These are phyloP conservation scores for Actinernus sp. DNA, from an alignment of 92 coral and sea anemone species.

Conservation along the genomic window DNA sequence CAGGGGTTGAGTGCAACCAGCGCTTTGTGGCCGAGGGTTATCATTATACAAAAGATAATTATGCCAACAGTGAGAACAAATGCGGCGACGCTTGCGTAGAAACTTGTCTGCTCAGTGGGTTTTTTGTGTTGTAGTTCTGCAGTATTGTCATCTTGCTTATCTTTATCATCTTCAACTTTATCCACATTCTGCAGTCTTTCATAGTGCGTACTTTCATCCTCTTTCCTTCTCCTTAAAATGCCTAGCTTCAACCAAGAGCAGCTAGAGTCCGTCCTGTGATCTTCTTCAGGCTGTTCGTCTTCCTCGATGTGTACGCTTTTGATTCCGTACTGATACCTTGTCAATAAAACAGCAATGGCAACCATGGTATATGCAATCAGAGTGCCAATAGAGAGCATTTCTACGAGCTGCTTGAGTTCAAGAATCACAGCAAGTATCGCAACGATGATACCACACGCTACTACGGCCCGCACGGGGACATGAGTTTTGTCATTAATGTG, in stretches of 20 bases:
- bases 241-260: too few relatives aligned
- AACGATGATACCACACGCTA: slow-evolving; percentile 49
- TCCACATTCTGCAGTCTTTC: too few relatives aligned
- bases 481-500: slow-evolving; percentile 53
- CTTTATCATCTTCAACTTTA: too few relatives aligned
- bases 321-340: slow-evolving; percentile 69
- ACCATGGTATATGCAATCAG: slow-evolving; percentile 79
- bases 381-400: slow-evolving; percentile 74
- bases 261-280: not conserved
- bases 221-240: too few relatives aligned
- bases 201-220: too few relatives aligned
- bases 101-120: slow-evolving; percentile 4
- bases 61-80: not conserved
- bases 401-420: slow-evolving; percentile 69
- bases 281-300: not conserved
- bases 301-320: slow-evolving; percentile 29
- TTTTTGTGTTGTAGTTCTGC: not conserved
- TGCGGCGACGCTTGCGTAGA: slow-evolving; percentile 3
- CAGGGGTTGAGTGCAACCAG: not conserved
- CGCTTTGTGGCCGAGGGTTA: not conserved
- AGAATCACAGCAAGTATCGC: slow-evolving; percentile 59
- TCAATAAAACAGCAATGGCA: slow-evolving; percentile 69
- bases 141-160: too few relatives aligned
- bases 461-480: slow-evolving; percentile 68
- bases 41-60: not conserved